Evolutionary conservation across 2,797 vertebrate species (phyloP), one percentile per base, ranked within the genome.

Genomic region (Mionectes olivaceus): DNA sequence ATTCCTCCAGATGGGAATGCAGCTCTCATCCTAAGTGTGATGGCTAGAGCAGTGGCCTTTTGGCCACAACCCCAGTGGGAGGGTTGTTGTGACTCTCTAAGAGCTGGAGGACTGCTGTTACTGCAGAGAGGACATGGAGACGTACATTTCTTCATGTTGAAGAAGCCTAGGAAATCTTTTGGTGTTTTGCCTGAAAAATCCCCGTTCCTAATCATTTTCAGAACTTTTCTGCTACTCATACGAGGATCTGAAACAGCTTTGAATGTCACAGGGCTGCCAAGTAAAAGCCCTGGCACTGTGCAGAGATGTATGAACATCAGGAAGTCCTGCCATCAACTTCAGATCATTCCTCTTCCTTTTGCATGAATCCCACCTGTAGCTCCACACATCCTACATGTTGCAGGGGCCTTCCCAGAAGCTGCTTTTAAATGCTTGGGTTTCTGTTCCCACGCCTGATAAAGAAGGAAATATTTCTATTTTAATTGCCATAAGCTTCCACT

Each of bases 291-390:
- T 25, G 11, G 60, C 17, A 10, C 44, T 0, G 1, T 61, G 28
- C 28, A 47, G 33, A 69, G 52, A 35, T 23, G 16, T 19, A 11
- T 1, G 2, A 18, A 19, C 1, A 1, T 41, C 2, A 10, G 33
- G 37, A 60, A 68, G 39, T 74, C 23, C 32, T 70, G 81, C 33
- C 33, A 52, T 52, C 39, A 27, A 7, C 35, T 39, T 67, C 56
- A 69, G 44, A 35, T 76, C 49, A 15, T 17, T 68, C 24, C 18
- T 70, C 35, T 73, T 33, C n/a, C 30, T 77, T 88, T 60, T 55
- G n/a, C 50, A 55, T 0, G 1, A 73, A 65, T 67, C 39, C 39
- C 22, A 37, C 32, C 50, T 70, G 39, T 35, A 55, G 67, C 35
- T 64, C 49, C 16, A 37, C 3, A 5, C 30, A 33, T 44, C 39